Percentiles rank a stretch among this genome's conserved stretches.
Conservation (phyloP, 2,888 invertebrate genomes). For the Heliconius cydno region DNA sequence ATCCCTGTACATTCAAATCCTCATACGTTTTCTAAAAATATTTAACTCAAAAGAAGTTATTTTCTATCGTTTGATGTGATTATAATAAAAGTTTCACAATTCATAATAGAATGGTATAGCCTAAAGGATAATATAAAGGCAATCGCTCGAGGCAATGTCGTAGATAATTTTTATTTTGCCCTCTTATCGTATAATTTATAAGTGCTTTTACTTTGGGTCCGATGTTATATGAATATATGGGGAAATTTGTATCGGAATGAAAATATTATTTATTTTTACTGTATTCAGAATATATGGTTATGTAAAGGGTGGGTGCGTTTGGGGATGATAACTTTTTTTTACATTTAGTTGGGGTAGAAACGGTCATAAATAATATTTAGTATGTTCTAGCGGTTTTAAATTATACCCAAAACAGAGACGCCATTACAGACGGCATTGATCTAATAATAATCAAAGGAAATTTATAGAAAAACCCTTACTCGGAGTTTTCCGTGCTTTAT, state of each 20-base stretch:
- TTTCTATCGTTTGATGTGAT: slow-evolving; percentile 14
- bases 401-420: not conserved
- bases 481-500: not conserved
- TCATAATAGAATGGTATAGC: slow-evolving; percentile 25
- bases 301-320: not conserved
- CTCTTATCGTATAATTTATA: slow-evolving; percentile 43
- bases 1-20: no score
- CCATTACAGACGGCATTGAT: not conserved
- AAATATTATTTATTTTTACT: slow-evolving; percentile 7
- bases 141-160: slow-evolving; percentile 39
- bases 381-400: not conserved
- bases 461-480: not conserved
- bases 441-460: no score
- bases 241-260: slow-evolving; percentile 13
- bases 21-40: no score
- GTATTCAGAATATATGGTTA: not conserved
- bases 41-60: not conserved
- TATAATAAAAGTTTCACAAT: slow-evolving; percentile 26
- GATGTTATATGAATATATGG: slow-evolving; percentile 30
- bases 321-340: not conserved
- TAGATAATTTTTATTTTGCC: slow-evolving; percentile 39
- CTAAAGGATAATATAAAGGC: slow-evolving; percentile 32
- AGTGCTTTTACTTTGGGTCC: slow-evolving; percentile 36
- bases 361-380: not conserved
- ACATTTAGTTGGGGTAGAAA: not conserved